Percentiles rank a stretch among this genome's conserved stretches.
These are phyloP conservation scores for Sebastes nivosus DNA, from an alignment of 2,797 vertebrate genomes.

Conservation along the genomic window DNA sequence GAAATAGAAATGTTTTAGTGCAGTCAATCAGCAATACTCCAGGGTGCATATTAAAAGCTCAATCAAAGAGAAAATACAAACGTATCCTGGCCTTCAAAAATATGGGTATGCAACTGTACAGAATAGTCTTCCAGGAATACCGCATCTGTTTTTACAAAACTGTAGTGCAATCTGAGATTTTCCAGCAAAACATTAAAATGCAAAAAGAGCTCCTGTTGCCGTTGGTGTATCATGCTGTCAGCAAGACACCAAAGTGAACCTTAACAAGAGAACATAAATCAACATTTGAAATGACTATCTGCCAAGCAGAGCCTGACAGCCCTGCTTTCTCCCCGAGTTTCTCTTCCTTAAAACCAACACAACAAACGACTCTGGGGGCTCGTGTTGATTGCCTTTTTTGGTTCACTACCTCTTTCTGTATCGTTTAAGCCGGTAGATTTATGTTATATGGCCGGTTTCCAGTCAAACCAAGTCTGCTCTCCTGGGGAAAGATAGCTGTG, in stretches of 20 bases:
- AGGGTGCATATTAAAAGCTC: constrained; percentile 7
- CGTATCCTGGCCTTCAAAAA: neutral
- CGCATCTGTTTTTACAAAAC: neutral
- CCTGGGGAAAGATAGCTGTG: neutral
- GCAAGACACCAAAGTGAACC: constrained; percentile 5
- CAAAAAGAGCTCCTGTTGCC: neutral
- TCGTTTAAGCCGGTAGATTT: constrained; percentile 2
- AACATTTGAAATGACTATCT: constrained; percentile 11
- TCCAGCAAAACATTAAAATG: neutral
- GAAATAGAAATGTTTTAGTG: neutral
- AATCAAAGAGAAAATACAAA: neutral
- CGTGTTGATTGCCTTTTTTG: neutral
- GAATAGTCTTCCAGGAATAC: neutral
- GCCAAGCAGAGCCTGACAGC: neutral
- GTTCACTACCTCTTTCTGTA: neutral
- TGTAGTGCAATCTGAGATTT: neutral
- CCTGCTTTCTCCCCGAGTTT: neutral
- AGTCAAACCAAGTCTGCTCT: constrained; percentile 10
- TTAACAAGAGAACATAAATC: constrained; percentile 10
- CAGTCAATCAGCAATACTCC: constrained; percentile 4
- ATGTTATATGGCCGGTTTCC: constrained; percentile 16
- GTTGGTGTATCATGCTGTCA: neutral
- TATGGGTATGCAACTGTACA: neutral
- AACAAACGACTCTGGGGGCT: neutral
- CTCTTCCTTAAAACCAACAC: neutral